These are phyloP conservation scores for Dreissena rostriformis DNA, from an alignment of 1,140 invertebrate genomes.

Conservation along the genomic window DNA sequence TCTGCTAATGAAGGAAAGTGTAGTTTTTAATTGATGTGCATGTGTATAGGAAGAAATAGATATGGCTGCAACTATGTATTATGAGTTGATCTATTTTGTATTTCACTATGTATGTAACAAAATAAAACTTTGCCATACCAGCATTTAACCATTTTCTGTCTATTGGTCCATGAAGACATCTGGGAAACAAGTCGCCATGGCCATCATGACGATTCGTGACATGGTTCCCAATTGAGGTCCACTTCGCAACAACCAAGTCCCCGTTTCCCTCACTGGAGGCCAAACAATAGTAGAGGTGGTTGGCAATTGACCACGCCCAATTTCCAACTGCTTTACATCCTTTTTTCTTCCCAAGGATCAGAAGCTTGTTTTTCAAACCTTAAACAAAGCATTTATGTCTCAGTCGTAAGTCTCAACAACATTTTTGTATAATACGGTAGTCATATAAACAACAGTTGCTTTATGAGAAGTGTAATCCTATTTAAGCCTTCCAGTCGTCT, in stretches of 20 bases:
- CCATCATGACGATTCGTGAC: slow-evolving; percentile 47
- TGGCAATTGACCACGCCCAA: slow-evolving; percentile 51
- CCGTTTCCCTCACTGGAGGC: slow-evolving; percentile 41
- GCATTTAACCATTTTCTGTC: slow-evolving; percentile 56
- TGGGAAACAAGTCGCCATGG: slow-evolving; percentile 37
- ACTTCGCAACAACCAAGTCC: slow-evolving; percentile 57
- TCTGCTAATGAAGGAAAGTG: too few relatives aligned
- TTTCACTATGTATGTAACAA: too few relatives aligned
- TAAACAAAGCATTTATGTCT: neutral
- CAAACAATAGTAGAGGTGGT: slow-evolving; percentile 60
- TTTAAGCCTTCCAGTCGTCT: too few relatives aligned
- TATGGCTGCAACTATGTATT: too few relatives aligned
- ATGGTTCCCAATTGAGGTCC: slow-evolving; percentile 54
- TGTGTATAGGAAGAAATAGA: too few relatives aligned
- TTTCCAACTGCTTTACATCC: neutral
- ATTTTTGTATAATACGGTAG: slow-evolving; percentile 37
- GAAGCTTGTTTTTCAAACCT: slow-evolving; percentile 52
- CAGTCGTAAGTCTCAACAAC: slow-evolving; percentile 9
- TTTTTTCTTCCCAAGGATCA: slow-evolving; percentile 23
- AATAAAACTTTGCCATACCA: slow-evolving; percentile 22
- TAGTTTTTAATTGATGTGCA: too few relatives aligned
- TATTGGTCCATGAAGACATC: slow-evolving; percentile 28
- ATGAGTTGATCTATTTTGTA: too few relatives aligned
- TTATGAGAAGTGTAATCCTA: neutral
- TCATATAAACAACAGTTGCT: neutral